phyloP scores from a whole-genome alignment of 2,797 vertebrate genomes.

The Myotis daubentonii region DNA sequence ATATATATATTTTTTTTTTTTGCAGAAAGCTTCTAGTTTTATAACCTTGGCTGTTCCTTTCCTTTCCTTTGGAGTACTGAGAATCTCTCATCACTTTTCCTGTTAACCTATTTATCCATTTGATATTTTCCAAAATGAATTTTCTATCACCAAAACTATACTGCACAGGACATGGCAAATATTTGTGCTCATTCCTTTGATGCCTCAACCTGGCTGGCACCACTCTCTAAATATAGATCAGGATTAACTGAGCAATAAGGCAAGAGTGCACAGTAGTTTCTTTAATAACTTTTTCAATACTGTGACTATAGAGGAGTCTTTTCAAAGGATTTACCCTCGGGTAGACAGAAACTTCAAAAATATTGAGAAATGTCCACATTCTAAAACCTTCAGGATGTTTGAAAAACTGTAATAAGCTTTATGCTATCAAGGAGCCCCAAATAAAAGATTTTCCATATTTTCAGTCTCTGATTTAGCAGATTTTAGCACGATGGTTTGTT shows the following conservation, averaged over 20 bases:
- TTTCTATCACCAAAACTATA: slow-evolving; percentile 65
- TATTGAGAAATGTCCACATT: slow-evolving; percentile 56
- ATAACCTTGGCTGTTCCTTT: background rate
- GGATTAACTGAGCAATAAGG: slow-evolving; percentile 61
- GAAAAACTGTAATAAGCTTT: slow-evolving; percentile 57
- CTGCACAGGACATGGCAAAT: background rate
- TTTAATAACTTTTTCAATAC: slow-evolving; percentile 53
- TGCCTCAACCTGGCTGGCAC: slow-evolving; percentile 29
- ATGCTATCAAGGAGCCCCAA: slow-evolving; percentile 54
- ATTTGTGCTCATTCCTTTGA: slow-evolving; percentile 7
- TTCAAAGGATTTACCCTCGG: slow-evolving; percentile 64
- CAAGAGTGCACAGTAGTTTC: slow-evolving; percentile 64
- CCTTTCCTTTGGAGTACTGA: slow-evolving; percentile 58
- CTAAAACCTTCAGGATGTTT: slow-evolving; percentile 53
- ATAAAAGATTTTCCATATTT: slow-evolving; percentile 56
- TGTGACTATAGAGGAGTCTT: slow-evolving; percentile 63
- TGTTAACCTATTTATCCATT: slow-evolving; percentile 65
- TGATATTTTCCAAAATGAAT: slow-evolving; percentile 76
- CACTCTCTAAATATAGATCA: slow-evolving; percentile 26
- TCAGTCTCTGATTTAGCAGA: slow-evolving; percentile 7
- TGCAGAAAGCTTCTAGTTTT: slow-evolving; percentile 32
- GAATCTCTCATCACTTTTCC: slow-evolving; percentile 49
- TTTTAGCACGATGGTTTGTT: background rate
- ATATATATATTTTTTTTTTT: background rate
- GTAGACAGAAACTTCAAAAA: slow-evolving; percentile 64